Percentiles rank a stretch among this genome's conserved stretches.
These are phyloP conservation scores for Garrulus glandarius DNA, from an alignment of 2,797 vertebrate species.

Conservation along the genomic window DNA sequence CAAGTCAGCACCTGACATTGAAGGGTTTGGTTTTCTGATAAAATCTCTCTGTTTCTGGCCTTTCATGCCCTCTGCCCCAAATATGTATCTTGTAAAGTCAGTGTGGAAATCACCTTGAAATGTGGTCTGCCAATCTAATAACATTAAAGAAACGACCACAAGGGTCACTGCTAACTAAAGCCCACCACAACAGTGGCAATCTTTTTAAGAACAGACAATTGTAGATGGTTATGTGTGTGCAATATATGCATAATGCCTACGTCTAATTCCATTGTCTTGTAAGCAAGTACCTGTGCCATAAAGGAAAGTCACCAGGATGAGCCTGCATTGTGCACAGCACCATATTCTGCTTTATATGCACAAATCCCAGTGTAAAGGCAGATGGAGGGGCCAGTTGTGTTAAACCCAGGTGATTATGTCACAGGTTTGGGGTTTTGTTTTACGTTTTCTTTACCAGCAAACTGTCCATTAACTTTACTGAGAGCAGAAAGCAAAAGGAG, in stretches of 20 bases:
- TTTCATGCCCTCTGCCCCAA: neutral
- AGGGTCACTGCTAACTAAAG: neutral
- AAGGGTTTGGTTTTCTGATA: neutral
- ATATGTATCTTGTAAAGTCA: neutral
- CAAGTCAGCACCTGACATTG: neutral
- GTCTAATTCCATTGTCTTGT: neutral
- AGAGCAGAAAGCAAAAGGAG: constrained; percentile 72
- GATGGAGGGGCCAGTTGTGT: constrained; percentile 72
- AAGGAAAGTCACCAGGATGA: neutral
- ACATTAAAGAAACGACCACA: neutral
- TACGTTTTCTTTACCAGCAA: constrained; percentile 44
- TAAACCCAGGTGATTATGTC: constrained; percentile 66
- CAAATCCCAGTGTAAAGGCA: constrained; percentile 51
- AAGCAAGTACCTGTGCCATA: neutral
- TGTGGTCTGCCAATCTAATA: neutral
- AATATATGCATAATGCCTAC: neutral
- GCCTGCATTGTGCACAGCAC: neutral
- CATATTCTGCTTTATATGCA: neutral
- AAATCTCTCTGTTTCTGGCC: neutral
- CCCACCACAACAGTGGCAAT: neutral
- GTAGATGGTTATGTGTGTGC: neutral
- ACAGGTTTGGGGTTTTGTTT: constrained; percentile 51
- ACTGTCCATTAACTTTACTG: constrained; percentile 73
- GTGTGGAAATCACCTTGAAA: neutral
- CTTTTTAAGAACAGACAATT: neutral